phyloP scores from a whole-genome alignment of 2,888 invertebrate genomes.

The Brachynemurus nebulosus region DNA sequence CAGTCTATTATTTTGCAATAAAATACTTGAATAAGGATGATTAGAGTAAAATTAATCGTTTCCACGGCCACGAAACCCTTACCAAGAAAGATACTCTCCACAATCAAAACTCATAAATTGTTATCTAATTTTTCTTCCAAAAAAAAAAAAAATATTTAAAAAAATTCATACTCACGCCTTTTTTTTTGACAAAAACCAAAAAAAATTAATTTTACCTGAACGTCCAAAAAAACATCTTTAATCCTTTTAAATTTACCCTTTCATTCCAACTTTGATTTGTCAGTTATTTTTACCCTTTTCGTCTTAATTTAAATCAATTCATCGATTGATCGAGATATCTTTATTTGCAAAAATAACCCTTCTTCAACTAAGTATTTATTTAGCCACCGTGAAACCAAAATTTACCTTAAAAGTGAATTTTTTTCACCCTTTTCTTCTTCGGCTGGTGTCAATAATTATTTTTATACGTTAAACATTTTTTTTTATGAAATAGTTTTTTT shows the following conservation, averaged over 20 bases:
- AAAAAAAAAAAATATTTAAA: too few species aligned
- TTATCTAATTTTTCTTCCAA: too few species aligned
- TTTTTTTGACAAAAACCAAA: not conserved
- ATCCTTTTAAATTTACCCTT: not conserved
- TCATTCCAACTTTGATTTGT: too few species aligned
- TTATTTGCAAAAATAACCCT: too few species aligned
- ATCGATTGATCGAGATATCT: not conserved
- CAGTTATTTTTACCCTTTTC: too few species aligned
- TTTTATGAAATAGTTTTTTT: not conserved
- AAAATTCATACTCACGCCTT: too few species aligned
- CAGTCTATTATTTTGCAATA: too few species aligned
- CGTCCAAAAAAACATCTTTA: not conserved
- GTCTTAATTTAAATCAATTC: not conserved
- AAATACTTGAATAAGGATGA: too few species aligned
- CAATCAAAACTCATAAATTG: too few species aligned
- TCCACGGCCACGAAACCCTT: too few species aligned
- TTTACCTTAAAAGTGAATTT: not conserved
- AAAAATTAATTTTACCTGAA: not conserved
- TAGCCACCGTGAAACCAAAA: slow-evolving; percentile 1
- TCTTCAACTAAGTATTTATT: not conserved
- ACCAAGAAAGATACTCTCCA: too few species aligned
- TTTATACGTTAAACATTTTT: not conserved
- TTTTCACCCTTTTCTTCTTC: not conserved
- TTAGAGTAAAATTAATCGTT: too few species aligned
- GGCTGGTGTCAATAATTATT: not conserved